A percentile compares a stretch with the other conserved stretches of the same genome.
These are phyloP conservation scores for Orchestes rusci DNA, from an alignment of 2,888 invertebrate species.

Conservation along the genomic window DNA sequence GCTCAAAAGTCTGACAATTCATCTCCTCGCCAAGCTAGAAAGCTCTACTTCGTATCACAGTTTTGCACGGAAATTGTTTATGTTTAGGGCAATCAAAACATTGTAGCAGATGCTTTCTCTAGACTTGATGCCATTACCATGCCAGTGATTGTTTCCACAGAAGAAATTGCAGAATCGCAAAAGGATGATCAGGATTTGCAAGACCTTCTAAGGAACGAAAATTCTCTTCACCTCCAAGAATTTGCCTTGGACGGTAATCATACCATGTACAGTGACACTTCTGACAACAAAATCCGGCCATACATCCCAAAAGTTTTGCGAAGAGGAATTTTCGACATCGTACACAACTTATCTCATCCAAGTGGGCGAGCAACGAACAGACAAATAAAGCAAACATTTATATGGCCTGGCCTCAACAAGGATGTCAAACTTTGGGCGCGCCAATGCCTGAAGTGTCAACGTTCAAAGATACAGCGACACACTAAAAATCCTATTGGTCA, in stretches of 20 bases:
- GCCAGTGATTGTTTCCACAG: neutral
- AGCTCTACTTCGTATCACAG: constrained; percentile 3
- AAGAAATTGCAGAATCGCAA: constrained; percentile 1
- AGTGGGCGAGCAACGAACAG: constrained; percentile 28
- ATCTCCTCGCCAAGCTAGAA: neutral
- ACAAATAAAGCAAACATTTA: constrained; percentile 34
- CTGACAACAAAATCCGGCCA: constrained; percentile 9
- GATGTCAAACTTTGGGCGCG: constrained; percentile 36
- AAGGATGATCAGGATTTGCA: neutral
- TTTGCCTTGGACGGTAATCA: no score
- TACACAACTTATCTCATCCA: constrained; percentile 33
- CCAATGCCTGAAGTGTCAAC: constrained; percentile 34
- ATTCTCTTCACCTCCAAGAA: neutral
- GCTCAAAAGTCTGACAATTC: constrained; percentile 4
- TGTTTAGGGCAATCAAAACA: constrained; percentile 2
- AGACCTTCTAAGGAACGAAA: neutral
- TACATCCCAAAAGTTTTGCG: constrained; percentile 17
- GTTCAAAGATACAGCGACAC: constrained; percentile 34
- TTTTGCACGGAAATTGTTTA: constrained; percentile 5
- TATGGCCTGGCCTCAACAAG: constrained; percentile 37
- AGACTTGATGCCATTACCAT: neutral
- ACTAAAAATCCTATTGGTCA: constrained; percentile 28
- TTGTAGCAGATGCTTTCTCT: constrained; percentile 1
- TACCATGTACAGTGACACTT: constrained; percentile 1
- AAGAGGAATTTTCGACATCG: constrained; percentile 11